Base-by-base conservation (phyloP, 2,113 vertebrate genomes). In the Pelobates fuscus region DNA sequence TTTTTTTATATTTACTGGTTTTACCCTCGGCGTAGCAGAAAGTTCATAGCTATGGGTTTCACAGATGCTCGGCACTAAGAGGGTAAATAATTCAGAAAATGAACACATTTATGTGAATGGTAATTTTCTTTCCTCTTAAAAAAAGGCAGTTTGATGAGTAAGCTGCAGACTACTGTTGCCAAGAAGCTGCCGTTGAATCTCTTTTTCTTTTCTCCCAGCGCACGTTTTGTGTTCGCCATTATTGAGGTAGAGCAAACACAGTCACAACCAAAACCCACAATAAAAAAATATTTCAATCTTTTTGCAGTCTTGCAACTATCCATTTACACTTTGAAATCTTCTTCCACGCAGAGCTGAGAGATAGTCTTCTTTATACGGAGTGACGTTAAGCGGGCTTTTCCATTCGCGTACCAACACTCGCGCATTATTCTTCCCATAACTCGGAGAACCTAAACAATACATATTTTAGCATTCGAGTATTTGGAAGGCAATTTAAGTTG, bases 361-460 rank as follows among this genome's bases (percentile, higher is more conserved):
- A 97, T 77, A 0, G 95, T 98, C 70, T 99, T 99, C 93, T 99
- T 99, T 75, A 99, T 91, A 0, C 97, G 93, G 72, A 99, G 93
- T 0, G 96, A 94, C 0, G 97, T 98, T 29, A 99, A 91, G 0
- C 97, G 95, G 0, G 97, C 97, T 0, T 95, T 91, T 0, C 92
- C 88, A 29, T 91, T 99, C 83, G 87, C 77, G 0, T 95, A 92
- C 96, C 97, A 99, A 82, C 97, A 98, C 78, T 99, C 97, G 0
- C 96, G 91, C 95, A 99, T 99, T 77, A 98, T 86, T 80, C 95
- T 89, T 46, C 96, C 97, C 90, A 98, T 93, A 52, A 96, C 92
- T 41, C 95, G 91, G 78, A 98, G 92, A 0, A 94, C 94, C 97
- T 98, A 66, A 37, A 63, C 0, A 29, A 37, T 5, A 37, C 32